These are phyloP conservation scores for Halcyon malimbica DNA, from an alignment of 2,113 vertebrate species.

Conservation along the genomic window DNA sequence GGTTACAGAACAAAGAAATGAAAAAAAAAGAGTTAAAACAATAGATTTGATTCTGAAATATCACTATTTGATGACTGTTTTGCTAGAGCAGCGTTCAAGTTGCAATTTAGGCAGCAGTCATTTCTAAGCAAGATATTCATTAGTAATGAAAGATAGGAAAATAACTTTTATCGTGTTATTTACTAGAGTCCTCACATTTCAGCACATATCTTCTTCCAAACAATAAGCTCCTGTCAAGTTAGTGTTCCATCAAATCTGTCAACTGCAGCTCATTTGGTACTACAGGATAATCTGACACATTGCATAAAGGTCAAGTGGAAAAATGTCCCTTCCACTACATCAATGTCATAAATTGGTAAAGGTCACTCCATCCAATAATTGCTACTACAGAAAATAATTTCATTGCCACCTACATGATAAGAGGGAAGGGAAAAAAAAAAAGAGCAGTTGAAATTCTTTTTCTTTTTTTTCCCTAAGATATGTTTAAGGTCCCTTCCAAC, in stretches of 20 bases:
- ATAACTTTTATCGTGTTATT: neutral
- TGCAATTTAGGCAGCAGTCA: neutral
- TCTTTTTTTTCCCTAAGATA: neutral
- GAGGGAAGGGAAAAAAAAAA: too few species aligned
- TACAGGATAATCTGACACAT: constrained; percentile 44
- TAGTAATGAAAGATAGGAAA: neutral
- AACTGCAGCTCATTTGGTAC: constrained; percentile 45
- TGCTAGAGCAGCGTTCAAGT: neutral
- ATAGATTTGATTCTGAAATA: neutral
- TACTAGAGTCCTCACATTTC: neutral
- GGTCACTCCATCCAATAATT: constrained; percentile 64
- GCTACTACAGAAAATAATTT: constrained; percentile 48
- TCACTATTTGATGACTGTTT: neutral
- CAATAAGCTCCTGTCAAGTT: constrained; percentile 54
- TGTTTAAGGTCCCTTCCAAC: neutral
- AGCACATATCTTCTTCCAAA: constrained; percentile 21
- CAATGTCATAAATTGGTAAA: constrained; percentile 65
- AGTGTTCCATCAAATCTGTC: constrained; percentile 63
- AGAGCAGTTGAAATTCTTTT: neutral
- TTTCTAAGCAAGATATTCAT: neutral
- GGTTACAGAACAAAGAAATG: neutral
- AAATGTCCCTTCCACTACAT: constrained; percentile 71
- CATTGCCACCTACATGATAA: neutral
- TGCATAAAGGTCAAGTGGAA: constrained; percentile 79
- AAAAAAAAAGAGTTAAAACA: neutral